Evolutionary conservation across 2,888 invertebrate species (phyloP).

Genomic region (Nemotelus pantherinus): DNA sequence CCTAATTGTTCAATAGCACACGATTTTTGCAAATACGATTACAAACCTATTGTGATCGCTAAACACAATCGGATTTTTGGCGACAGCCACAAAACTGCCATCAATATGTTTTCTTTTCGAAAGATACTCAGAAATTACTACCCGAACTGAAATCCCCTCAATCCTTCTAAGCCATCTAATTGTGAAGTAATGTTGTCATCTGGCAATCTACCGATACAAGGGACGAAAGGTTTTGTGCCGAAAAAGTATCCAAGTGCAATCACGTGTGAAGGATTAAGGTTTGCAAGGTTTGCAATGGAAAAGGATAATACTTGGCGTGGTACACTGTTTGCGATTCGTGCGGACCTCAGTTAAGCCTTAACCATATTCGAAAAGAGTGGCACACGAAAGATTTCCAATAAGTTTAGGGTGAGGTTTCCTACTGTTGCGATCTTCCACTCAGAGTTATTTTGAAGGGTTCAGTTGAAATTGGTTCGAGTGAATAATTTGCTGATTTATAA

Average conservation of each 20-base stretch:
- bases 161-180: constrained; percentile 31
- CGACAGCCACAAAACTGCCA: constrained; percentile 11
- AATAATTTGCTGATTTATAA: too few species aligned
- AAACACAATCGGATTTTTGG: constrained; percentile 18
- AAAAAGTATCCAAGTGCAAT: constrained; percentile 34
- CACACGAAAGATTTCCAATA: constrained; percentile 5
- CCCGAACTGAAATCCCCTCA: constrained; percentile 19
- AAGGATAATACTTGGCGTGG: constrained; percentile 24
- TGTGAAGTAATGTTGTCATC: constrained; percentile 40
- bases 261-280: constrained; percentile 37
- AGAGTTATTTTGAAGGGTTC: too few species aligned
- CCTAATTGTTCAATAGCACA: background rate
- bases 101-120: constrained; percentile 13
- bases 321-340: background rate
- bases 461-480: too few species aligned
- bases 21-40: constrained; percentile 10
- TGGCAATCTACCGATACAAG: constrained; percentile 29
- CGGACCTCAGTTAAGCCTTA: background rate
- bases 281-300: constrained; percentile 6
- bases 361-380: background rate
- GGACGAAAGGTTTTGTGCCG: constrained; percentile 16
- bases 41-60: background rate
- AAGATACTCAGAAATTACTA: constrained; percentile 3
- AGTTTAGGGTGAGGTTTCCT: background rate
- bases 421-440: too few species aligned